A percentile compares a stretch with the other conserved stretches of the same genome.
phyloP scores from a whole-genome alignment of 2,797 vertebrate genomes.

The Podarcis siculus region DNA sequence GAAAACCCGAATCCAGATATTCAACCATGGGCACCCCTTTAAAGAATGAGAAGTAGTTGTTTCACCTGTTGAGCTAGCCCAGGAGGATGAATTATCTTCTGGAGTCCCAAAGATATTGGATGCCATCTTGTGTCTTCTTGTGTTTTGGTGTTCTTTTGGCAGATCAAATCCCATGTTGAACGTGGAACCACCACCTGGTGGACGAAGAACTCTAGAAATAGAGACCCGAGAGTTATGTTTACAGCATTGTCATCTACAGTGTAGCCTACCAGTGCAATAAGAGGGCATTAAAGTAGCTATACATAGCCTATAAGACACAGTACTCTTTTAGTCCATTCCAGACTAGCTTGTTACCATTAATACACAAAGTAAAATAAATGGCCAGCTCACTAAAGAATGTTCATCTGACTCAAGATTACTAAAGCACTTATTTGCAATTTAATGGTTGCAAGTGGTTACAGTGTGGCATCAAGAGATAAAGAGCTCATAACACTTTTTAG shows the following conservation, averaged over 20 bases:
- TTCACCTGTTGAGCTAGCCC: slow-evolving; percentile 76
- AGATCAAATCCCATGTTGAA: slow-evolving; percentile 90
- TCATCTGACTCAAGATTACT: background rate
- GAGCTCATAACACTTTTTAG: background rate
- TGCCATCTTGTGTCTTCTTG: slow-evolving; percentile 92
- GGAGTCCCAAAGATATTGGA: slow-evolving; percentile 94
- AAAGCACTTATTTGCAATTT: background rate
- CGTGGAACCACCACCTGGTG: slow-evolving; percentile 94
- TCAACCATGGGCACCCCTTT: background rate
- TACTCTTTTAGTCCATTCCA: background rate
- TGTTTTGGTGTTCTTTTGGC: slow-evolving; percentile 82
- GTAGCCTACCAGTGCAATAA: background rate
- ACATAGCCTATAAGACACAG: background rate
- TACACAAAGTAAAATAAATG: background rate
- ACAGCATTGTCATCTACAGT: background rate
- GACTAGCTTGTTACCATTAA: background rate
- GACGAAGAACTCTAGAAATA: slow-evolving; percentile 87
- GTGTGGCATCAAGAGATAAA: background rate
- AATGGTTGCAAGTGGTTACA: too few relatives aligned
- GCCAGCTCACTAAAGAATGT: background rate
- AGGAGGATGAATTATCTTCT: slow-evolving; percentile 86
- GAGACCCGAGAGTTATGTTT: slow-evolving; percentile 6
- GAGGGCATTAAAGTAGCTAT: background rate
- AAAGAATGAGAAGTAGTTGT: background rate
- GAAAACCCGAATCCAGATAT: background rate